Evolutionary conservation across 1,140 invertebrate species (phyloP).

Genomic region (Steinernema khuongi): DNA sequence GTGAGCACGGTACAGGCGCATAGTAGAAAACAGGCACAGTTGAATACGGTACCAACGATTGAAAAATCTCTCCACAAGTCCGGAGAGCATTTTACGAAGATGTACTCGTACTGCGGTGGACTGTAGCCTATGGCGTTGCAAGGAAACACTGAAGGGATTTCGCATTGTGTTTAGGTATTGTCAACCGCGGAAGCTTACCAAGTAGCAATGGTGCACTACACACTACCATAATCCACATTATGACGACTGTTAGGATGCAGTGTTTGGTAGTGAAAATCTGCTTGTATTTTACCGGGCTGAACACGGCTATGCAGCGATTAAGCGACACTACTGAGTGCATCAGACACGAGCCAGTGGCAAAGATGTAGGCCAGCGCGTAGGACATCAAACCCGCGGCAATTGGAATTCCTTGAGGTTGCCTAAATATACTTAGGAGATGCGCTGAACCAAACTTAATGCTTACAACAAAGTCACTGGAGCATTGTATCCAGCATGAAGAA

Average conservation of each 20-base stretch:
- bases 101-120: neutral
- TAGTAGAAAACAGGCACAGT: neutral
- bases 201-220: neutral
- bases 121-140: conserved; percentile 4
- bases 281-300: neutral
- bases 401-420: neutral
- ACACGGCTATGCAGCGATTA: neutral
- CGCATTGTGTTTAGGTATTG: too few relatives aligned
- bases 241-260: neutral
- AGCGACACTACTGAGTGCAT: neutral
- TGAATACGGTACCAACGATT: neutral
- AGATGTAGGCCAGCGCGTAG: neutral
- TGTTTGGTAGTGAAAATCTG: neutral
- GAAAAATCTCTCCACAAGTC: neutral
- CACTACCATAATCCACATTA: neutral
- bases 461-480: neutral
- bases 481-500: neutral
- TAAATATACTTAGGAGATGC: neutral
- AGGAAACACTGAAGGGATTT: neutral
- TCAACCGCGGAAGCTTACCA: neutral
- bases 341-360: neutral
- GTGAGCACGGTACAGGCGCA: neutral
- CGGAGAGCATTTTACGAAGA: neutral
- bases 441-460: neutral
- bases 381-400: neutral